A percentile compares a stretch with the other conserved stretches of the same genome.
phyloP scores from a whole-genome alignment of 1,140 invertebrate genomes.

The Sminthurinus signatus region DNA sequence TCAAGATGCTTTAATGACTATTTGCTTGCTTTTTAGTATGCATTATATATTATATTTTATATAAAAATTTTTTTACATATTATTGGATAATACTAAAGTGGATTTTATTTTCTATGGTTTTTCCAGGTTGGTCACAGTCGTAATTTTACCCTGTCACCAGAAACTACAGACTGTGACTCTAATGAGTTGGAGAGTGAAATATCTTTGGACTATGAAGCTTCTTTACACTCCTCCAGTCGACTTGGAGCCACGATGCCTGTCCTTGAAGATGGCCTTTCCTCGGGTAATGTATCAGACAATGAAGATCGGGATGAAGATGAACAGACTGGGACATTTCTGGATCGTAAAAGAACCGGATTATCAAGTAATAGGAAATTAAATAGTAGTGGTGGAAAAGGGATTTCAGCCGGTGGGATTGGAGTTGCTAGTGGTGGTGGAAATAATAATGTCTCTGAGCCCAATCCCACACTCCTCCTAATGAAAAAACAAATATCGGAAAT shows the following conservation, averaged over 20 bases:
- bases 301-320: conserved; percentile 57
- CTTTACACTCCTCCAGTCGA: conserved; percentile 45
- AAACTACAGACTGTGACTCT: conserved; percentile 91
- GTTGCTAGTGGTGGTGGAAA: neutral
- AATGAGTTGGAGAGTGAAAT: conserved; percentile 78
- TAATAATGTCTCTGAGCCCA: conserved; percentile 32
- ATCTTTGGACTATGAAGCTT: conserved; percentile 52
- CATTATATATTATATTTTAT: too few relatives aligned
- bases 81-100: neutral
- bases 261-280: conserved; percentile 87
- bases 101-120: conserved; percentile 10
- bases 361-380: conserved; percentile 6
- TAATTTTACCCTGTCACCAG: conserved; percentile 84
- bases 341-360: conserved; percentile 21
- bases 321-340: neutral
- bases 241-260: conserved; percentile 75
- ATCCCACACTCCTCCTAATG: conserved; percentile 57
- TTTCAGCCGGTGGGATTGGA: neutral
- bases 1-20: too few relatives aligned
- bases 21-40: too few relatives aligned
- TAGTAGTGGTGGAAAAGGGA: conserved; percentile 13
- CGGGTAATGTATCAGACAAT: conserved; percentile 83
- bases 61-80: too few relatives aligned
- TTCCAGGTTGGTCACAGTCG: conserved; percentile 54
- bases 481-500: conserved; percentile 67